Evolutionary conservation across 2,113 vertebrate species (phyloP).

Genomic region (Trochalopteron elliotii): DNA sequence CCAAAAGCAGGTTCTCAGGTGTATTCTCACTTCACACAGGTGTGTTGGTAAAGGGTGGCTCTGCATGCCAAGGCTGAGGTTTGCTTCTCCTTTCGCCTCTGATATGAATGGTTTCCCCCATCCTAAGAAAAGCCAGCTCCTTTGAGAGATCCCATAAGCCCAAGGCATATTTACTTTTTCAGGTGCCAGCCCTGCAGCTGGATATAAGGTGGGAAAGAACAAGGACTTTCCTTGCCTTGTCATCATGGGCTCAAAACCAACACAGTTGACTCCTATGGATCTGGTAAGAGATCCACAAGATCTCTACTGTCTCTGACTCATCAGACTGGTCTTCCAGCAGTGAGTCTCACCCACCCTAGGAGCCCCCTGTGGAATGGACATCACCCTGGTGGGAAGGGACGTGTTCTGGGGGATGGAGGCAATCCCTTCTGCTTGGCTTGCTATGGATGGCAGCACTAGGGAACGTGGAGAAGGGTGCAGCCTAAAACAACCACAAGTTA

Average conservation of each 20-base stretch:
- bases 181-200: not conserved
- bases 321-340: not conserved
- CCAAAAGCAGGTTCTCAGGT: not conserved
- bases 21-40: not conserved
- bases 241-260: not conserved
- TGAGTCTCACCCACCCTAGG: not conserved
- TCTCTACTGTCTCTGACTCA: not conserved
- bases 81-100: not conserved
- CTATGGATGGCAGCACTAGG: not conserved
- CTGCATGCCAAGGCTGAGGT: not conserved
- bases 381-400: not conserved
- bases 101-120: not conserved
- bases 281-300: not conserved
- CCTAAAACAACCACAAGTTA: not conserved
- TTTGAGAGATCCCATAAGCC: not conserved
- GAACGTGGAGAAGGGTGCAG: not conserved
- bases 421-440: not conserved
- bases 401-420: rapidly evolving
- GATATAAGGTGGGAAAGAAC: not conserved
- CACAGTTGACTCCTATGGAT: not conserved
- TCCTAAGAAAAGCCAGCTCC: not conserved
- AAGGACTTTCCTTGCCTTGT: not conserved
- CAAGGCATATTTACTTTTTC: not conserved
- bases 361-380: not conserved
- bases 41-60: not conserved